A percentile compares a stretch with the other conserved stretches of the same genome.
These are phyloP conservation scores for Neofelis nebulosa DNA, from an alignment of 2,113 vertebrate genomes.

Conservation along the genomic window DNA sequence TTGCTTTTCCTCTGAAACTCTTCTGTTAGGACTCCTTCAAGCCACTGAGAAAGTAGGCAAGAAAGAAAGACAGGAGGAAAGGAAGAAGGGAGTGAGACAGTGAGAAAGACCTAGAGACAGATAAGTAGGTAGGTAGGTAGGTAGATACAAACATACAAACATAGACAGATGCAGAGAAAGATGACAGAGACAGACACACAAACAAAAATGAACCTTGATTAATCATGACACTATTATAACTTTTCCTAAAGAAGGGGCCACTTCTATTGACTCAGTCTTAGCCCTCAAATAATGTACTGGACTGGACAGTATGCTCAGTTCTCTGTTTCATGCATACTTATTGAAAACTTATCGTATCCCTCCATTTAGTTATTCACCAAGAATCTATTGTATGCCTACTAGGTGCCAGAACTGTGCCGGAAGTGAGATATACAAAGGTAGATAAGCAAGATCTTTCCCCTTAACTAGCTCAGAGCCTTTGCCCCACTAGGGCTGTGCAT, in stretches of 20 bases:
- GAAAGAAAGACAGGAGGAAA: neutral
- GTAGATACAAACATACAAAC: neutral
- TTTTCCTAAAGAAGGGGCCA: neutral
- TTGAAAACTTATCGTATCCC: neutral
- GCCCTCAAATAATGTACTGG: neutral
- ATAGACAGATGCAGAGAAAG: neutral
- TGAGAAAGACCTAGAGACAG: neutral
- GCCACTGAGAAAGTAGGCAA: neutral
- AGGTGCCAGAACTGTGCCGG: neutral
- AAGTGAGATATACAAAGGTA: neutral
- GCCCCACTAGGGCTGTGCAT: rapidly evolving
- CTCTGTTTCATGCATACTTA: neutral
- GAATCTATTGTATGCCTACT: neutral
- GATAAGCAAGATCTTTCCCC: neutral
- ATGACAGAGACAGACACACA: neutral
- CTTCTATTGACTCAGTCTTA: neutral
- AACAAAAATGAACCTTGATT: neutral
- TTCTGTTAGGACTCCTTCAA: neutral
- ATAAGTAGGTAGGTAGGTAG: neutral
- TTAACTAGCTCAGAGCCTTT: neutral
- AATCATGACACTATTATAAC: neutral
- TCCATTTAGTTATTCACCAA: neutral
- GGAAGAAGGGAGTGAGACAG: neutral
- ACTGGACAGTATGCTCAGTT: neutral
- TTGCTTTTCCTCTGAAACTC: neutral